Evolutionary conservation across 2,797 vertebrate species (phyloP), one percentile per base, ranked within the genome.

Genomic region (Melanotaenia parkinsoni): DNA sequence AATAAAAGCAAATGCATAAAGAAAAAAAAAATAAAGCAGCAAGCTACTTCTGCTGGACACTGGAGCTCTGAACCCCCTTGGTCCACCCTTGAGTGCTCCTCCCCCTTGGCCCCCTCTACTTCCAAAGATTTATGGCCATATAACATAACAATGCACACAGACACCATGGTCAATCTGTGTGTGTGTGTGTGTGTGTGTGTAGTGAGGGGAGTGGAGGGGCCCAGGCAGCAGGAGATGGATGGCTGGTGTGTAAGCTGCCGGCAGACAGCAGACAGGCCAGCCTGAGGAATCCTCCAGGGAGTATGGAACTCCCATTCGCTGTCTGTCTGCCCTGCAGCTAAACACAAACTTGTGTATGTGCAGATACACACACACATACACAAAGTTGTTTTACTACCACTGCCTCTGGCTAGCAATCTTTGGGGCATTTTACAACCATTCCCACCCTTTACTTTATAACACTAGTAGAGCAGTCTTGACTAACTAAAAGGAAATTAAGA

Each of bases 221-320:
- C 69, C 78, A 86, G 91, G 86, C 90, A 92, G 85, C 85, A 81
- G 89, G 90, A 93, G 93, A 94, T 92, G 90, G 93, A 94, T 93
- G 92, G 87, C 86, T 89, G 88, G 89, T 92, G 92, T 92, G 91
- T 92, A 89, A 92, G 90, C 92, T 92, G 92, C 92, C 88, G 87
- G 92, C 92, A 93, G 92, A 92, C 91, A 92, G 91, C 89, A 92
- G 90, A 92, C 91, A 91, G 85, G 87, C 89, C 87, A 88, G 90
- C 89, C 85, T 22, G 64, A 91, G 84, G 90, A 90, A 91, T 93
- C 88, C 93, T 93, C 92, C 76, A 80, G 93, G 92, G 92, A 94
- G 91, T 90, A 91, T 92, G 92, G 93, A 92, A 93, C 89, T 92
- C 90, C 92, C 90, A 91, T 90, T 92, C 89, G 84, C 90, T 92